Percentiles rank a stretch among this genome's conserved stretches.
Evolutionary conservation across 35 echinoderm and acorn worm genomes (phyloP).

Genomic region (Chiridota heheva): DNA sequence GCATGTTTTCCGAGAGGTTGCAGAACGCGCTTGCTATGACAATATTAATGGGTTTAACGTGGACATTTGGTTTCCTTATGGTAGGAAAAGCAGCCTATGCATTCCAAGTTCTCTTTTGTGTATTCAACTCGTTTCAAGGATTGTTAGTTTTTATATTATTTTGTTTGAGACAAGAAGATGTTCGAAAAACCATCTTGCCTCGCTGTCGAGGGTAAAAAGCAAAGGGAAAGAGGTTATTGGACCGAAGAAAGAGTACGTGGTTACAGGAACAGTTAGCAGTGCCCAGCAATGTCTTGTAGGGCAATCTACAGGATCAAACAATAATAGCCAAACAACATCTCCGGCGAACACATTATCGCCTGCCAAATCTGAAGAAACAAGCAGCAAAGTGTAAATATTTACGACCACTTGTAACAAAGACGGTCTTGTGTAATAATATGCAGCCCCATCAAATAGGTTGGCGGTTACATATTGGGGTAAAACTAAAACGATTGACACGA

Average conservation of each 20-base stretch:
- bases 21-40: conserved; percentile 74
- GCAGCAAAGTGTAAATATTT: too few species aligned
- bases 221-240: conserved; percentile 36
- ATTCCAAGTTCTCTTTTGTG: conserved; percentile 62
- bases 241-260: conserved; percentile 30
- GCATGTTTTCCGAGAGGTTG: conserved; percentile 27
- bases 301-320: too few species aligned
- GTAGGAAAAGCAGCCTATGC: conserved; percentile 16
- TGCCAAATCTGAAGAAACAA: too few species aligned
- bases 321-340: too few species aligned
- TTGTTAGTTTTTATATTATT: conserved; percentile 54
- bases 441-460: too few species aligned
- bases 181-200: conserved; percentile 12
- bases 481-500: too few species aligned
- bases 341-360: too few species aligned
- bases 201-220: not conserved
- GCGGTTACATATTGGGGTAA: too few species aligned
- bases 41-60: conserved; percentile 54
- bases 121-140: conserved; percentile 68
- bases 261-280: conserved; percentile 10
- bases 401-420: too few species aligned
- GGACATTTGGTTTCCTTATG: conserved; percentile 67
- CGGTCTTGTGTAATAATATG: too few species aligned
- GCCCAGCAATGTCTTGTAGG: too few species aligned
- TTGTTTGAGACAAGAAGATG: conserved; percentile 56